Evolutionary conservation across 2,888 invertebrate genomes (phyloP).

Genomic region (Rhaphigaster nebulosa): DNA sequence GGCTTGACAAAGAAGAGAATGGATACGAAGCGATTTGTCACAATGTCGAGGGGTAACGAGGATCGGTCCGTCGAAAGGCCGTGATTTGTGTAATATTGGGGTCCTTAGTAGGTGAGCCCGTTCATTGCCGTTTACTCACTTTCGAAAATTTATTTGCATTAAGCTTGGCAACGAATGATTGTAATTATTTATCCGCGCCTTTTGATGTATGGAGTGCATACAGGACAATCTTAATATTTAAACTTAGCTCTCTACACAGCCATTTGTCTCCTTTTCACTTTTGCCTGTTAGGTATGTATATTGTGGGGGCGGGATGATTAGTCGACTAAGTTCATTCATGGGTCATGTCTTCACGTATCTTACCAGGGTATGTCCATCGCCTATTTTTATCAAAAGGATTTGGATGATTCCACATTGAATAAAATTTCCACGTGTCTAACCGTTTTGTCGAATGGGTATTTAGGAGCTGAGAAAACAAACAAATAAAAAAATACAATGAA

Average conservation of each 20-base stretch:
- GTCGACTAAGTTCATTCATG: not conserved
- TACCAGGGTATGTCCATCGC: no score
- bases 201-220: conserved; percentile 16
- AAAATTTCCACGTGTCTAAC: no score
- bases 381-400: no score
- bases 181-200: not conserved
- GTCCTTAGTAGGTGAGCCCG: not conserved
- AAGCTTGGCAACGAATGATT: not conserved
- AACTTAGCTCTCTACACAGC: not conserved
- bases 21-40: not conserved
- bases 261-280: not conserved
- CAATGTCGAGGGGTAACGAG: not conserved
- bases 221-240: not conserved
- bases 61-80: no score
- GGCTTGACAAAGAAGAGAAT: not conserved
- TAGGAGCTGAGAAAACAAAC: no score
- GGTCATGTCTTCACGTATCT: not conserved
- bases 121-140: not conserved
- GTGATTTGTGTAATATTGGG: not conserved
- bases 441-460: no score
- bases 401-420: no score
- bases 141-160: not conserved
- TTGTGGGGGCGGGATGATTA: not conserved
- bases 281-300: not conserved
- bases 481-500: no score